Evolutionary conservation across 1,140 invertebrate genomes (phyloP), one percentile per base, ranked within the genome.

Genomic region (Lucilia sericata): DNA sequence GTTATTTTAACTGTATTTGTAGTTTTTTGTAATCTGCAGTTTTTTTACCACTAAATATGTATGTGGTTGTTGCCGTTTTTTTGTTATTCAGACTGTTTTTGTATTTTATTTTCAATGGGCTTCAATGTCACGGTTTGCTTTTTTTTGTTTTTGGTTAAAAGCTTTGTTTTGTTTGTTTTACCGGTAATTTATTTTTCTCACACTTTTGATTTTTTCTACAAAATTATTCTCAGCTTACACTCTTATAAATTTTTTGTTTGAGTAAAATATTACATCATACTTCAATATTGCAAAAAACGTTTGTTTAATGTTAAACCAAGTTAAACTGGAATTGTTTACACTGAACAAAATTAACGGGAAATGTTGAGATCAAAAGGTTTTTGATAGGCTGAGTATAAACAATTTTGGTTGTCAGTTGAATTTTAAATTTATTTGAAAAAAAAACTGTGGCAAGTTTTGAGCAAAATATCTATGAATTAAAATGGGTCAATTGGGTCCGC

Each of bases 61-160:
- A 30, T 19, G 3, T 17, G 7, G n/a, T 70, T 9, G 9, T 10
- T 70, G n/a, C n/a, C n/a, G 76, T 1, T 51, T 80, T 19, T 70
- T 51, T 80, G 7, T 21, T 80, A 17, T 47, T 47, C 25, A 30
- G 25, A 13, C 36, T 42, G 9, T 19, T 21, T 51, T 25, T 51
- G 13, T 21, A 13, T 49, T 25, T 80, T 7, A 13, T 47, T 49
- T 21, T 51, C 42, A 49, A 49, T 51, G 42, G 42, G 19, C 76
- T 80, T 80, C 76, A 80, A 80, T 80, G 76, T 80, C 76, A 80
- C 76, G 42, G 47, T 19, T 80, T 49, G 75, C 49, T 80, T 80
- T 47, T n/a, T 19, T 80, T 80, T 47, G 7, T 21, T 60, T 21
- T 70, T 70, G 19, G 42, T 80, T 80, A 49, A n/a, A 42, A 47